Base-by-base conservation (phyloP, 2,888 invertebrate species). In the Blastobasis adustella region DNA sequence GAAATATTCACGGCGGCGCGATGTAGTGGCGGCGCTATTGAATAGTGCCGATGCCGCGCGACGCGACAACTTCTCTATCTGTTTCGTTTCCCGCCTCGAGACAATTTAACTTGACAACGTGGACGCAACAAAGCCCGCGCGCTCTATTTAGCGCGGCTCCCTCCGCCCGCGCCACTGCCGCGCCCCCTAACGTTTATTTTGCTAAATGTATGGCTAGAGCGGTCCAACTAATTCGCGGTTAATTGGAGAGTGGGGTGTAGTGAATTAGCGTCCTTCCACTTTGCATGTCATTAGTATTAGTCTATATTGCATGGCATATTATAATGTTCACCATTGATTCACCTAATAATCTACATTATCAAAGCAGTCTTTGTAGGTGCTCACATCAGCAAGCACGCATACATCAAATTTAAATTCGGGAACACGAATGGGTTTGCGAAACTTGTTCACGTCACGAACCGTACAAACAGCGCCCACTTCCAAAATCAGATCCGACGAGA, bases 51-150 rank as follows among this genome's bases (percentile, higher is more conserved):
- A 85, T 82, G 79, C 73, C 66, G 75, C 71, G 68, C 69, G 74
- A 70, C 71, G 64, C 73, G 66, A 71, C 80, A 86, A 87, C 82
- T 87, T 85, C 79, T 73, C 74, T 86, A 87, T 87, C 85, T 79
- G 79, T 83, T 82, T 80, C 79, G 82, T 80, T 85, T 82, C 79
- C 84, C 86, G 82, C 76, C 77, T 70, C 63, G 80, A 84, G 82
- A 87, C 86, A 85, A 85, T 86, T 85, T 82, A 87, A 85, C 87
- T 87, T 84, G 83, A 79, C 86, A 82, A 81, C 82, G 71, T 77
- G 75, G 77, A 73, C 72, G 64, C 68, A 81, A 86, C 86, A 87
- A 86, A 79, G 72, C 77, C 74, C 69, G 69, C 64, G 73, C 72
- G 84, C 76, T 81, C 83, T 76, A 82, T 84, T 85, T 83, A 84